Evolutionary conservation across 2,888 invertebrate species (phyloP).

Genomic region (Apamea sordens): DNA sequence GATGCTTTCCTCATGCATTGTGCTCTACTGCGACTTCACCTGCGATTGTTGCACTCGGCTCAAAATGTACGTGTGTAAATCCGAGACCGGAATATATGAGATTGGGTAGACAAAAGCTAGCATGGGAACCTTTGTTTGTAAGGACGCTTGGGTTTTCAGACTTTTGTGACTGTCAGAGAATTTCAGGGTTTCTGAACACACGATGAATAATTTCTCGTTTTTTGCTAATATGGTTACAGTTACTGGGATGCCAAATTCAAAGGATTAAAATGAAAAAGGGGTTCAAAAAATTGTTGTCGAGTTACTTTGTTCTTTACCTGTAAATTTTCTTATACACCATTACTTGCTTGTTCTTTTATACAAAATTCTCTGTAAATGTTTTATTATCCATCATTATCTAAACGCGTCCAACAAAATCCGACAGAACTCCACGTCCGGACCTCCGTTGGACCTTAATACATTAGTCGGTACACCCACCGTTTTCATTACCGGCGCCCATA

Average conservation of each 20-base stretch:
- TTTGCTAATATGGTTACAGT: slow-evolving; percentile 18
- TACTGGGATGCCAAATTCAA: slow-evolving; percentile 3
- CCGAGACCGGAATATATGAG: slow-evolving; percentile 36
- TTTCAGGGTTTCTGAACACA: slow-evolving; percentile 22
- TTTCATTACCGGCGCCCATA: slow-evolving; percentile 80
- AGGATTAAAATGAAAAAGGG: slow-evolving; percentile 11
- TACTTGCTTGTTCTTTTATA: slow-evolving; percentile 34
- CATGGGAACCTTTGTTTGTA: slow-evolving; percentile 42
- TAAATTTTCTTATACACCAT: slow-evolving; percentile 31
- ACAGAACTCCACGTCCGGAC: slow-evolving; percentile 60
- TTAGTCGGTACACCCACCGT: slow-evolving; percentile 70
- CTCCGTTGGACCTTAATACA: slow-evolving; percentile 69
- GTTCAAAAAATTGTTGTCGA: neutral
- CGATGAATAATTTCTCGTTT: neutral
- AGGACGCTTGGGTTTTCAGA: slow-evolving; percentile 30
- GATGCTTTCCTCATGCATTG: slow-evolving; percentile 56
- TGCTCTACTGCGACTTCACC: slow-evolving; percentile 47
- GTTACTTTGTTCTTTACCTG: slow-evolving; percentile 19
- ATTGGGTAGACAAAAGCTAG: slow-evolving; percentile 43
- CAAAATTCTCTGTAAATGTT: slow-evolving; percentile 56
- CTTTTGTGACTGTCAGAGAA: slow-evolving; percentile 14
- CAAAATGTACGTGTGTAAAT: slow-evolving; percentile 38
- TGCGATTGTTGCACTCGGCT: slow-evolving; percentile 41
- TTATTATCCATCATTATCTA: slow-evolving; percentile 71
- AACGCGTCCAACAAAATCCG: slow-evolving; percentile 69